These are phyloP conservation scores for Hoplostethus atlanticus DNA, from an alignment of 2,797 vertebrate genomes.

Conservation along the genomic window DNA sequence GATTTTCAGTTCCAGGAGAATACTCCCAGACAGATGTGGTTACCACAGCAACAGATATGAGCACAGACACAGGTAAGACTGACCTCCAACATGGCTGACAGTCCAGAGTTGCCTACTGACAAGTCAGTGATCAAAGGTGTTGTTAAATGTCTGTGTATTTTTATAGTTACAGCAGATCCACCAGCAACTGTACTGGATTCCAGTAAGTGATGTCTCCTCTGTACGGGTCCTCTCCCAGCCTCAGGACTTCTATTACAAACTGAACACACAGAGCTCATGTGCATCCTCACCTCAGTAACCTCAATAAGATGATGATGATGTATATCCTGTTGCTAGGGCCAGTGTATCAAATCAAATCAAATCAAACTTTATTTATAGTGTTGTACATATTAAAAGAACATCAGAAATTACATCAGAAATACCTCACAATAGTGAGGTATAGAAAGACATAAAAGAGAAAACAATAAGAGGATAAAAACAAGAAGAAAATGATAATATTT, in stretches of 20 bases:
- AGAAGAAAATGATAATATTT: no score
- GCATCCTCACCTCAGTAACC: no score
- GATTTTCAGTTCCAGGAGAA: constrained; percentile 58
- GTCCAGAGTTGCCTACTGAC: not conserved
- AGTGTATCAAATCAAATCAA: no score
- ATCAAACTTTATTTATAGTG: no score
- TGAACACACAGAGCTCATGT: no score
- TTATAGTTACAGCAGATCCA: constrained; percentile 72
- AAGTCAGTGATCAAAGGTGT: constrained; percentile 24
- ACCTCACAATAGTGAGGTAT: no score
- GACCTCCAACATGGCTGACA: not conserved
- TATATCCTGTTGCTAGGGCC: not conserved
- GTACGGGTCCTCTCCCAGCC: no score
- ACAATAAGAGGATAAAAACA: no score
- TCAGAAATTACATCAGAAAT: no score
- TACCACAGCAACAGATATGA: constrained; percentile 64
- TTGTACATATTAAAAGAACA: no score
- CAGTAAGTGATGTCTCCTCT: constrained; percentile 69
- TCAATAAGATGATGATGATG: not conserved
- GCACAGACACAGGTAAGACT: constrained; percentile 52
- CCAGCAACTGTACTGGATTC: constrained; percentile 67
- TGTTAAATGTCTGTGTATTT: constrained; percentile 27
- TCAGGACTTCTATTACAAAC: no score
- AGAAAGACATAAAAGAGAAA: no score
- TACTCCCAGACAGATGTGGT: constrained; percentile 71